Conservation (phyloP, 2,113 vertebrate species). For the Lethenteron camtschaticum region DNA sequence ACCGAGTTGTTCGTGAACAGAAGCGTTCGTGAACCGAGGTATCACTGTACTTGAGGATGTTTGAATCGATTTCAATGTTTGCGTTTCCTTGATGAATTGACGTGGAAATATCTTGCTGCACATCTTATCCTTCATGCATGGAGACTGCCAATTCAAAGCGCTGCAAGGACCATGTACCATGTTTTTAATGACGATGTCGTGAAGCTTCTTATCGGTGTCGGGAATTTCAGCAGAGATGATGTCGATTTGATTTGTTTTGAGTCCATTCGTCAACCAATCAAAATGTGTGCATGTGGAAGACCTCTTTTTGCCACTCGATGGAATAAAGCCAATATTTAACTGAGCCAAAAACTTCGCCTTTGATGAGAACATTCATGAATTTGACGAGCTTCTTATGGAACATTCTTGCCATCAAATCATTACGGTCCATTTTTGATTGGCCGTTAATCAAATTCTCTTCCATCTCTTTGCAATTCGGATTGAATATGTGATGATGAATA, state of each 20-base stretch:
- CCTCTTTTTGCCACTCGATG: background rate
- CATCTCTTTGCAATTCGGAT: background rate
- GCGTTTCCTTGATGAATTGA: background rate
- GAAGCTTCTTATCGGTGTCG: no score
- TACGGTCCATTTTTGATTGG: background rate
- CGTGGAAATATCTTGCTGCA: background rate
- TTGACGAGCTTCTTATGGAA: background rate
- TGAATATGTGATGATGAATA: background rate
- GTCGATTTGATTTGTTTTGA: no score
- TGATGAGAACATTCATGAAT: background rate
- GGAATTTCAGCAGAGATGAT: no score
- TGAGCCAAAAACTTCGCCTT: background rate
- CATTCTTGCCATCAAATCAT: background rate
- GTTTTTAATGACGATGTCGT: no score
- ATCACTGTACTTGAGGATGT: constrained; percentile 1
- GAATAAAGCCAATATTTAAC: background rate
- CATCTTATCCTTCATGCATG: background rate
- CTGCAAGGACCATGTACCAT: background rate
- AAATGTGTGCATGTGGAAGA: background rate
- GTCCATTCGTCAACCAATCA: background rate
- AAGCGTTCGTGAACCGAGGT: no score
- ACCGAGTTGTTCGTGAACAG: no score
- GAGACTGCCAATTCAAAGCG: background rate
- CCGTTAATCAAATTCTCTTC: background rate
- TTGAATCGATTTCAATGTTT: background rate